Percentiles rank a stretch among this genome's conserved stretches.
Conservation (phyloP, 2,888 invertebrate genomes). For the Drosophila crucigera region DNA sequence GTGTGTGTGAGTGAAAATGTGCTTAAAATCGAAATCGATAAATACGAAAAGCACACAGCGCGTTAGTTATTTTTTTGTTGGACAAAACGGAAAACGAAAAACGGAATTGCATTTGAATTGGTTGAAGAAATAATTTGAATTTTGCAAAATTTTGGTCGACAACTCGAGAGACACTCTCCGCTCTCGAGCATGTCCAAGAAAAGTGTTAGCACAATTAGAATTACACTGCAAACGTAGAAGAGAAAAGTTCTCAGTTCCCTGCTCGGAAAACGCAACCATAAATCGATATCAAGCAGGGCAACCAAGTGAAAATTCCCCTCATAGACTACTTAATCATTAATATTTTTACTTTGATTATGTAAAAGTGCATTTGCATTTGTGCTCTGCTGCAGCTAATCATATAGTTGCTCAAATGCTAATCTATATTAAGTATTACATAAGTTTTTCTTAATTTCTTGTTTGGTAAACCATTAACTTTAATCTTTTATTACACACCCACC, state of each 20-base stretch:
- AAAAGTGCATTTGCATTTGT: slow-evolving; percentile 25
- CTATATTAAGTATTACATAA: slow-evolving; percentile 38
- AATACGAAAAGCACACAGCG: slow-evolving; percentile 63
- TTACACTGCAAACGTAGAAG: slow-evolving; percentile 24
- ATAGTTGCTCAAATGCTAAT: not conserved
- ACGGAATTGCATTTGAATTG: slow-evolving; percentile 41
- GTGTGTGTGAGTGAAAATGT: slow-evolving; percentile 38
- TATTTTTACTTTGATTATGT: slow-evolving; percentile 33
- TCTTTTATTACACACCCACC: slow-evolving; percentile 4
- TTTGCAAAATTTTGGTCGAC: slow-evolving; percentile 28
- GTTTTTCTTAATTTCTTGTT: slow-evolving; percentile 16
- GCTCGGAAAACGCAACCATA: slow-evolving; percentile 19
- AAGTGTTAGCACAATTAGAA: slow-evolving; percentile 81
- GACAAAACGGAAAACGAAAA: slow-evolving; percentile 38
- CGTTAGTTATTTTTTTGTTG: slow-evolving; percentile 18
- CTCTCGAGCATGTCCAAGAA: slow-evolving; percentile 81
- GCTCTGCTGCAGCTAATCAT: not conserved
- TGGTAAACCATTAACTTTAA: slow-evolving; percentile 28
- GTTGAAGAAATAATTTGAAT: slow-evolving; percentile 32
- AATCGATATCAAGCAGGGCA: slow-evolving; percentile 43
- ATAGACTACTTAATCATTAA: slow-evolving; percentile 12
- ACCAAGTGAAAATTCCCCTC: slow-evolving; percentile 45
- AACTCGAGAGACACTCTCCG: slow-evolving; percentile 38
- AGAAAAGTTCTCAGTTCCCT: slow-evolving; percentile 14
- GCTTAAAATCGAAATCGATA: slow-evolving; percentile 81